These are phyloP conservation scores for Amazona guildingii DNA, from an alignment of 2,113 vertebrate species.

Conservation along the genomic window DNA sequence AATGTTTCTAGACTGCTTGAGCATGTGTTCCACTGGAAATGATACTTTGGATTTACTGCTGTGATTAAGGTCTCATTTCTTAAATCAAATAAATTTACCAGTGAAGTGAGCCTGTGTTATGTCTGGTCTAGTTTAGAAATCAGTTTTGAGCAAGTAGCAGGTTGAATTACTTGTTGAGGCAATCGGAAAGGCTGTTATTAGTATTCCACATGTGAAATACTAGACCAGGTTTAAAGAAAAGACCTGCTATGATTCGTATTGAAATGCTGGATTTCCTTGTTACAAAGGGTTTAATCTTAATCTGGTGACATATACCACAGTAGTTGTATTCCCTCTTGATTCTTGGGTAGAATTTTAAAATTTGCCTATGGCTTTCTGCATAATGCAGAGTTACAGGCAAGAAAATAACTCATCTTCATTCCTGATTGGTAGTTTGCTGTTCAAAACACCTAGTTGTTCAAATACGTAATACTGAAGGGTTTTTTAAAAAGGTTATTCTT, in stretches of 20 bases:
- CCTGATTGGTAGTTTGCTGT: neutral
- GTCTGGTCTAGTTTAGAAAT: slow-evolving; percentile 60
- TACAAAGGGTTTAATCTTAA: neutral
- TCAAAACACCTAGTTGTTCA: neutral
- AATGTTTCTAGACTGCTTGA: neutral
- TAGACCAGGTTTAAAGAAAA: neutral
- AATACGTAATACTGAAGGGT: neutral
- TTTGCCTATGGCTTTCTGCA: neutral
- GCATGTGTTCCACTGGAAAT: slow-evolving; percentile 22
- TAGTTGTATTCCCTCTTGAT: neutral
- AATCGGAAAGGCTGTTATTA: neutral
- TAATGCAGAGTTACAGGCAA: neutral
- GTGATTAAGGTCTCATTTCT: slow-evolving; percentile 70
- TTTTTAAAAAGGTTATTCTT: neutral
- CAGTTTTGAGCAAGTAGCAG: neutral
- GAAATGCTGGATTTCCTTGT: neutral
- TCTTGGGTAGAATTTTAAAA: neutral
- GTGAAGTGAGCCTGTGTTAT: slow-evolving; percentile 41
- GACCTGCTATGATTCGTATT: neutral
- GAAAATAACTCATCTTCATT: neutral
- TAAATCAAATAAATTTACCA: slow-evolving; percentile 42
- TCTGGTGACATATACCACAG: neutral
- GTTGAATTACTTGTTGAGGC: neutral
- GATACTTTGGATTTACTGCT: slow-evolving; percentile 71
- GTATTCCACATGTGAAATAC: neutral